These are phyloP conservation scores for Aphyosemion australe DNA, from an alignment of 2,113 vertebrate genomes.

Conservation along the genomic window DNA sequence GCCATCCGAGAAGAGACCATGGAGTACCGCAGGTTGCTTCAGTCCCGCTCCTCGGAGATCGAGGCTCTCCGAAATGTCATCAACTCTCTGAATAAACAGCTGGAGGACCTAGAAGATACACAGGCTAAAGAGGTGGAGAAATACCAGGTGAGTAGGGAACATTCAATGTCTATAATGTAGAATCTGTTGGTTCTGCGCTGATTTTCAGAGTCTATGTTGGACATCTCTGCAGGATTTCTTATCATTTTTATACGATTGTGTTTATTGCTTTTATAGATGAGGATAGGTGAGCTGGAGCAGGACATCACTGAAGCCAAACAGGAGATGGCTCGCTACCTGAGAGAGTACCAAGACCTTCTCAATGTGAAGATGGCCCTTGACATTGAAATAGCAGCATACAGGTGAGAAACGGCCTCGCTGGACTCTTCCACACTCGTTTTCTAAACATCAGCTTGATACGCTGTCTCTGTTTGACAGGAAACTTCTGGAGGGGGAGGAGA, in stretches of 20 bases:
- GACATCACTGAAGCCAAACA: constrained; percentile 83
- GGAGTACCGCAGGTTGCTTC: constrained; percentile 84
- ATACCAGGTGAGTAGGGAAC: constrained; percentile 75
- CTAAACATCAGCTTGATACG: no score
- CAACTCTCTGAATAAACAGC: constrained; percentile 80
- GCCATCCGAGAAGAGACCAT: constrained; percentile 85
- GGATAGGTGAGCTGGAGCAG: constrained; percentile 80
- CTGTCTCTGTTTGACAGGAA: constrained; percentile 72
- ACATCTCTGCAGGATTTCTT: no score
- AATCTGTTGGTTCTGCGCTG: no score
- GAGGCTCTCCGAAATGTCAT: constrained; percentile 83
- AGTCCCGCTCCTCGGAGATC: constrained; percentile 82
- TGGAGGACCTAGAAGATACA: constrained; percentile 82
- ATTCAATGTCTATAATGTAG: no score
- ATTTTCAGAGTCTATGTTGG: no score
- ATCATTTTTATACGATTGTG: no score
- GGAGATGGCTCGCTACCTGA: constrained; percentile 91
- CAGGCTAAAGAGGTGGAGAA: constrained; percentile 81
- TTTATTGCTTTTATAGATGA: constrained; percentile 66
- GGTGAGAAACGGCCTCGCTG: constrained; percentile 70
- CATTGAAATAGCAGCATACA: constrained; percentile 96
- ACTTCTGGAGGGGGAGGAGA: constrained; percentile 87
- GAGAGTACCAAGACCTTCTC: constrained; percentile 95
- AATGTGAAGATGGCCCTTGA: constrained; percentile 98
- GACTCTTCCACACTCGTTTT: not conserved